Conservation (phyloP, 1,140 invertebrate genomes). For the Drosophila arizonae region DNA sequence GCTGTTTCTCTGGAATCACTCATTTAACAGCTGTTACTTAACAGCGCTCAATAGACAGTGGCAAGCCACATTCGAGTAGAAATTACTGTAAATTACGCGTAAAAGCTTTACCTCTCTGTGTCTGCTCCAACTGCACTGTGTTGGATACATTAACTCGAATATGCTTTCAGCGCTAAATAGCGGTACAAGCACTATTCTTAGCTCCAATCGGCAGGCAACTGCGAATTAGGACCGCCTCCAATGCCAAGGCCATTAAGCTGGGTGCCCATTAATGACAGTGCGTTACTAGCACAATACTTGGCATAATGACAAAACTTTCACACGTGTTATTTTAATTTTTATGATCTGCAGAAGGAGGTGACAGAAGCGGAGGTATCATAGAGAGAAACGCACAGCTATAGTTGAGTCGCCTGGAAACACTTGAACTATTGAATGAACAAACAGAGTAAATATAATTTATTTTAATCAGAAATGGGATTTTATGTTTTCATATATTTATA, state of each 20-base stretch:
- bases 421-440: too few relatives aligned
- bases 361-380: slow-evolving; percentile 4
- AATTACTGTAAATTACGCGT: background rate
- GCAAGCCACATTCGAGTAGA: background rate
- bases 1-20: slow-evolving; percentile 48
- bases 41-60: slow-evolving; percentile 49
- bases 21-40: slow-evolving; percentile 27
- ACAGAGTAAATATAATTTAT: too few relatives aligned
- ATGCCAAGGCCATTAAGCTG: slow-evolving; percentile 19
- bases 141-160: slow-evolving; percentile 58
- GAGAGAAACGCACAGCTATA: background rate
- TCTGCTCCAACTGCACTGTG: slow-evolving; percentile 38
- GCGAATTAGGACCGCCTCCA: slow-evolving; percentile 21
- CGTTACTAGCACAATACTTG: slow-evolving; percentile 44
- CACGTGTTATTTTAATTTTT: slow-evolving; percentile 81
- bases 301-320: slow-evolving; percentile 76
- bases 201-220: slow-evolving; percentile 12
- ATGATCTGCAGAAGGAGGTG: slow-evolving; percentile 51
- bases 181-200: slow-evolving; percentile 16
- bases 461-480: too few relatives aligned
- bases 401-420: background rate
- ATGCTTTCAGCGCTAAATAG: slow-evolving; percentile 41
- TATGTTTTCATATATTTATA: too few relatives aligned
- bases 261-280: slow-evolving; percentile 67
- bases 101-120: background rate